Base-by-base conservation (phyloP, 2,888 invertebrate genomes). In the Cabera pusaria region DNA sequence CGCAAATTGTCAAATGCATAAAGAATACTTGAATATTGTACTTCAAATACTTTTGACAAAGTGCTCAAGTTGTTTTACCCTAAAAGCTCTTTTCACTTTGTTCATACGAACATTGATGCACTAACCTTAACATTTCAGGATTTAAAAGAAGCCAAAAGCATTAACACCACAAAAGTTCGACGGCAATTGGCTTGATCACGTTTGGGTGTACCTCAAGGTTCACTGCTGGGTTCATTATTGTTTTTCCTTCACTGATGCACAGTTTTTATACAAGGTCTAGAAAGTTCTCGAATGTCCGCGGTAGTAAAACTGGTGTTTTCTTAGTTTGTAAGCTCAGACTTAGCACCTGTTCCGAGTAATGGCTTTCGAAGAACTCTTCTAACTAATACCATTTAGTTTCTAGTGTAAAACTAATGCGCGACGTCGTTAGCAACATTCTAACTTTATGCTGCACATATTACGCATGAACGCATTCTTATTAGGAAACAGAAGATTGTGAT, bases 381-480 rank as follows among this genome's bases (percentile, higher is more conserved):
- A 44, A 44, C 49, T 49, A 44, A 44, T 39, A 22, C 33, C 33
- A 33, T 42, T 44, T 36, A 16, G 27, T 27, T 47, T 31, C 32
- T 18, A 44, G 29, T 29, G 40, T 12, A 25, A 23, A 44, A 22
- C 20, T 40, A 36, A 31, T 34, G 35, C 23, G 10, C 14, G 18
- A 31, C 14, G 24, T 38, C 39, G 39, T 44, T 26, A 37, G 16
- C 29, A 22, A 40, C 40, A 31, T 43, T 34, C 23, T 37, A 32
- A 40, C 31, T 26, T 24, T 31, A 42, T 25, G 7, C 18, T 2
- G 3, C 6, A 17, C 23, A 27, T 8, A 12, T 9, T 10, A n/a
- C 24, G 11, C 25, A 17, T 34, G 10, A 6, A 12, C 3, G 17
- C 1, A 33, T 25, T 29, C 9, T 8, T 23, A 28, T 8, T 6